Base-by-base conservation (phyloP, 2,888 invertebrate species). In the Agrochola lychnidis region DNA sequence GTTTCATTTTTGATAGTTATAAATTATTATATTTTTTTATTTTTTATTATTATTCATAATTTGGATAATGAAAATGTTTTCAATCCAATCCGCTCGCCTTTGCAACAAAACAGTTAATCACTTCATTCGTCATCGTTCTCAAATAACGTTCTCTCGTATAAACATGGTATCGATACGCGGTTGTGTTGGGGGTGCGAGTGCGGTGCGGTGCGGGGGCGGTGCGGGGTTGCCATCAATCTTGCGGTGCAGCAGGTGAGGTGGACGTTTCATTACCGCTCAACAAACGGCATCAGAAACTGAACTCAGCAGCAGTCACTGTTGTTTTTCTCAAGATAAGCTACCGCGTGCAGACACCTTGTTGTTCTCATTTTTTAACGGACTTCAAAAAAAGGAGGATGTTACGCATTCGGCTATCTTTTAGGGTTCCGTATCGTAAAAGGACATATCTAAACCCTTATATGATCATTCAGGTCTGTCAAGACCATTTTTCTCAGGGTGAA, bases 191-290 rank as follows among this genome's bases (percentile, higher is more conserved):
- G 30, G 4, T 63, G 57, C 25, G 53, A 3, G 48, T 48, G 48
- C 48, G 42, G 42, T 42, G 42, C 36, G 3, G 48, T 48, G 16
- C 48, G 14, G 48, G 0, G 36, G 74, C 30, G 30, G 3, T 62
- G 36, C 12, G 53, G 0, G 51, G 57, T 51, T 14, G 45, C 48
- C 78, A 87, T 87, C 87, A 80, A 86, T 89, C 88, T 86, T 78
- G 72, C 53, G 79, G 78, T 69, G 76, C 88, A 89, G 80, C 88
- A 90, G 89, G 88, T 87, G 89, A 88, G 83, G 67, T 69, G 84
- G 87, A 87, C 89, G 79, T 85, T 81, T 86, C 85, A 87, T 87
- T 88, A 88, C 78, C 45, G 57, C 64, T 48, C 70, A 48, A 51
- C 61, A 51, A 71, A 59, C 63, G 61, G 56, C 25, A 71, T 63